Conservation (phyloP, 2,797 vertebrate species). For the Lepidocolaptes lacrymiger region DNA sequence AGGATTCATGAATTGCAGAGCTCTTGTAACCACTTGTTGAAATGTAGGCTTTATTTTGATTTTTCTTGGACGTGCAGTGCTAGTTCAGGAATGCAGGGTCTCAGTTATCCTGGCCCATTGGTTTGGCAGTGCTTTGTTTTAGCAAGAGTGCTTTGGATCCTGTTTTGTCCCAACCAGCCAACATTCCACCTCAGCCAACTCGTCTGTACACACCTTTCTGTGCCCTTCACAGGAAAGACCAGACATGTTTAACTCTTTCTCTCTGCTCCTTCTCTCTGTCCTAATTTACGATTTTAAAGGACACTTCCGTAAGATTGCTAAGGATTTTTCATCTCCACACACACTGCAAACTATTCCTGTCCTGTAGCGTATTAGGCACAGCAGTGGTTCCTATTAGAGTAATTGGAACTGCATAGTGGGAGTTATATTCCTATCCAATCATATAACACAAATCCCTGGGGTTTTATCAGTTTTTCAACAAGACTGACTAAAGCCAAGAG, state of each 20-base stretch:
- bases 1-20: background rate
- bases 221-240: background rate
- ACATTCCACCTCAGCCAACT: background rate
- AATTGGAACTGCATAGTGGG: background rate
- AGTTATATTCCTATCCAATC: background rate
- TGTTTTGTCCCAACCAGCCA: background rate
- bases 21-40: background rate
- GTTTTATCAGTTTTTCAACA: background rate
- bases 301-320: background rate
- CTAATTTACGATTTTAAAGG: background rate
- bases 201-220: background rate
- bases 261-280: accelerated
- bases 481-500: background rate
- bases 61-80: background rate
- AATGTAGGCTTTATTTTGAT: background rate
- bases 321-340: background rate
- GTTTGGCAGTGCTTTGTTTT: background rate
- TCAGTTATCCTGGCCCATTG: background rate
- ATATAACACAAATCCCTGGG: background rate
- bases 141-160: background rate
- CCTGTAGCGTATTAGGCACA: background rate
- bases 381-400: background rate
- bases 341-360: background rate
- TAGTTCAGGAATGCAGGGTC: background rate
- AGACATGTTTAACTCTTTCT: background rate